Evolutionary conservation across 2,113 vertebrate species (phyloP).

Genomic region (Halcyon malimbica): DNA sequence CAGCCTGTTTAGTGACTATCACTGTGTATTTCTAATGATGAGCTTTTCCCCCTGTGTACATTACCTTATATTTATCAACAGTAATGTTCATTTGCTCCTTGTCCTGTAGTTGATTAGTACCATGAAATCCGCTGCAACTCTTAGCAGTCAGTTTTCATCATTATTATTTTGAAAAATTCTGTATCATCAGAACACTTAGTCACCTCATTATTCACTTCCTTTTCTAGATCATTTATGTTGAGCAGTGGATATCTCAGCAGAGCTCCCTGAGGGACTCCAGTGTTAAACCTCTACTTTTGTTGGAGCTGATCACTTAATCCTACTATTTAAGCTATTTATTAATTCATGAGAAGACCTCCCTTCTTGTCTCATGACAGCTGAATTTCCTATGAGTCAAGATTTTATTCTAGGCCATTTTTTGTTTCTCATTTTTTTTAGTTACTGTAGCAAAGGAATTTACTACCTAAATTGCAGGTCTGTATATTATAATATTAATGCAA

Average conservation of each 20-base stretch:
- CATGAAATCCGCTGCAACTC: neutral
- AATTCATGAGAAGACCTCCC: conserved; percentile 22
- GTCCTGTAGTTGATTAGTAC: neutral
- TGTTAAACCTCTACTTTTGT: conserved; percentile 51
- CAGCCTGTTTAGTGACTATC: neutral
- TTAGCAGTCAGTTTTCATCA: neutral
- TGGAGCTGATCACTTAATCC: conserved; percentile 53
- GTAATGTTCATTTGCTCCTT: neutral
- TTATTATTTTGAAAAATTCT: neutral
- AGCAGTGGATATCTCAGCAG: neutral
- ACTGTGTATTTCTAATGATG: neutral
- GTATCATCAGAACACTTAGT: neutral
- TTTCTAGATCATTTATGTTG: conserved; percentile 30
- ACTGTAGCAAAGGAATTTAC: neutral
- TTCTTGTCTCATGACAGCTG: neutral
- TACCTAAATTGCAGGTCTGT: neutral
- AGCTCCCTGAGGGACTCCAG: conserved; percentile 14
- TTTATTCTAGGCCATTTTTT: neutral
- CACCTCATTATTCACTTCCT: conserved; percentile 31
- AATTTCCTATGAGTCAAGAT: neutral
- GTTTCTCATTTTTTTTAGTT: neutral
- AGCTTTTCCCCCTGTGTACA: neutral
- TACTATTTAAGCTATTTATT: conserved; percentile 24
- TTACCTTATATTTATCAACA: neutral
- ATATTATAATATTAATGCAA: neutral